These are phyloP conservation scores for Cataglyphis hispanica DNA, from an alignment of 1,140 invertebrate genomes.

Conservation along the genomic window DNA sequence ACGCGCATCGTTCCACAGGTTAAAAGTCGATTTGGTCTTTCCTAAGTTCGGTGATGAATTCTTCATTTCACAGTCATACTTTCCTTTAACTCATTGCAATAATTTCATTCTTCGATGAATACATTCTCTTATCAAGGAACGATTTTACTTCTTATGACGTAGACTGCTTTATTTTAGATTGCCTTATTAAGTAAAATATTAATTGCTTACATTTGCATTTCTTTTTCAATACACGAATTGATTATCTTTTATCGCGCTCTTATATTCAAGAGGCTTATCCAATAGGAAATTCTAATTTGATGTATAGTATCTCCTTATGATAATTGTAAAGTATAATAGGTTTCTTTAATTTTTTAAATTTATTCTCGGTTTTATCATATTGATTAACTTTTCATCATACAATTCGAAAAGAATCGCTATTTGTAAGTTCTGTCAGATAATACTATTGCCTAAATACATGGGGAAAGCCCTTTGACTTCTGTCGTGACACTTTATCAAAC, in stretches of 20 bases:
- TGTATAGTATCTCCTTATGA: not conserved
- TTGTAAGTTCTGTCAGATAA: not conserved
- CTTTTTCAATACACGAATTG: not conserved
- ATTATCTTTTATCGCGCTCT: not conserved
- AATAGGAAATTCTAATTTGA: not conserved
- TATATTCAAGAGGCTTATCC: not conserved
- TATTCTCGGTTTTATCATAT: not conserved
- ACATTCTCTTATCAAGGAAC: not conserved
- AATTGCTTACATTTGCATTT: not conserved
- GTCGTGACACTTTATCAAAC: slow-evolving; percentile 28
- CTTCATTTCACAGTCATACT: slow-evolving; percentile 26
- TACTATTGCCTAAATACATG: not conserved
- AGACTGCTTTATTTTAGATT: not conserved
- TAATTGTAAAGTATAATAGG: not conserved
- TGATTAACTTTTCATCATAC: not conserved
- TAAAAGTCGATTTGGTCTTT: not conserved
- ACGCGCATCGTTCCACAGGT: slow-evolving; percentile 33
- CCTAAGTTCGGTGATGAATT: not conserved
- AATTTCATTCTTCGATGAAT: not conserved
- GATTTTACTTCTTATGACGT: not conserved
- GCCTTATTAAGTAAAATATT: not conserved
- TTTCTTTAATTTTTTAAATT: not conserved
- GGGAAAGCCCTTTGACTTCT: not conserved
- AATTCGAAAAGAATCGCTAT: not conserved
- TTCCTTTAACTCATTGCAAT: not conserved